Percentiles rank a stretch among this genome's conserved stretches.
These are phyloP conservation scores for Lepidocyrtinus sp. DNA, from an alignment of 2,888 invertebrate species.

Conservation along the genomic window DNA sequence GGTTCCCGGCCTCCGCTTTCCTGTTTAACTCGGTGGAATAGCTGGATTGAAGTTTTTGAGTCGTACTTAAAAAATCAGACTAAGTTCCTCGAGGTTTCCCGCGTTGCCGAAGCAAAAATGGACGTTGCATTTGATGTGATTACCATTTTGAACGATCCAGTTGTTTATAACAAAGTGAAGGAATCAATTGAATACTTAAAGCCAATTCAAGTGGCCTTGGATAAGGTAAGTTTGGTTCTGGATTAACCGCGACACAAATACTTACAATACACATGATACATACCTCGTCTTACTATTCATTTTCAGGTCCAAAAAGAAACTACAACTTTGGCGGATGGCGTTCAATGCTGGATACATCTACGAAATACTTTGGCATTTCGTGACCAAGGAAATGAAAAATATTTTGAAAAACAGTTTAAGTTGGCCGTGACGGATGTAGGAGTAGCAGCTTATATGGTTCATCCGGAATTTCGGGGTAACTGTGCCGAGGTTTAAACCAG, in stretches of 20 bases:
- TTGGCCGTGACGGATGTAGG: slow-evolving; percentile 17
- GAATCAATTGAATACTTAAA: slow-evolving; percentile 6
- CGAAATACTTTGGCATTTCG: not conserved
- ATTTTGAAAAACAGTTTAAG: slow-evolving; percentile 38
- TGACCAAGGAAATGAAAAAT: not conserved
- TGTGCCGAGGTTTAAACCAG: not conserved
- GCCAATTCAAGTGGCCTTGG: slow-evolving; percentile 38
- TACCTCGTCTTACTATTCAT: not conserved
- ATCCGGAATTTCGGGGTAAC: slow-evolving; percentile 31
- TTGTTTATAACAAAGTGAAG: not conserved
- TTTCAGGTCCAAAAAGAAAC: slow-evolving; percentile 28
- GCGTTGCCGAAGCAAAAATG: not conserved
- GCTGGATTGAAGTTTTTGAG: slow-evolving; percentile 30
- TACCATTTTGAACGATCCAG: slow-evolving; percentile 1
- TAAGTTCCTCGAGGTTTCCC: slow-evolving; percentile 36
- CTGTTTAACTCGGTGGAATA: slow-evolving; percentile 37
- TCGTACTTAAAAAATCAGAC: slow-evolving; percentile 27
- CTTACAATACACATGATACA: slow-evolving; percentile 17
- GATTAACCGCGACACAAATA: slow-evolving; percentile 22
- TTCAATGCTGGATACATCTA: slow-evolving; percentile 16
- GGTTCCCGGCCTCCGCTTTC: slow-evolving; percentile 28
- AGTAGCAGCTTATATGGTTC: slow-evolving; percentile 40
- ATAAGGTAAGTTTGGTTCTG: slow-evolving; percentile 28
- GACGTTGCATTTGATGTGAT: not conserved
- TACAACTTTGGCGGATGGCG: slow-evolving; percentile 32